Conservation (phyloP, 1,140 invertebrate genomes). For the Magallana angulata region DNA sequence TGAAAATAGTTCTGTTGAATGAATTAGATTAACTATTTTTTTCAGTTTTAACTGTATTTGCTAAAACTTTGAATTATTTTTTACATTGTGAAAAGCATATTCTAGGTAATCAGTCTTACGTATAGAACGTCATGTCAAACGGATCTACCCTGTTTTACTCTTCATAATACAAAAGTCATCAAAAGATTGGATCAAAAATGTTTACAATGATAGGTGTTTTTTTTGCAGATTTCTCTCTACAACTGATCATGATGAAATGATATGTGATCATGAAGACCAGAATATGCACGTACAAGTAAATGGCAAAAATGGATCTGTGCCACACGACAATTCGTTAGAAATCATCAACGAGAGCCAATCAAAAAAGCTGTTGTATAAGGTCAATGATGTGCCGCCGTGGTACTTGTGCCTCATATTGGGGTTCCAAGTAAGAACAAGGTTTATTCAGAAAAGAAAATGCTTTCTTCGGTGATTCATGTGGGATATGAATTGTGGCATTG, state of each 20-base stretch:
- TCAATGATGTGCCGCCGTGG: conserved; percentile 91
- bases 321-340: neutral
- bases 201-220: neutral
- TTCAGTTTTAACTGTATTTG: no score
- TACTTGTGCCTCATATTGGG: conserved; percentile 91
- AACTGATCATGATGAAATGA: no score
- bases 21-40: no score
- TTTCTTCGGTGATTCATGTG: no score
- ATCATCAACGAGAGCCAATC: neutral
- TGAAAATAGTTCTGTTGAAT: no score
- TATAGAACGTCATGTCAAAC: neutral
- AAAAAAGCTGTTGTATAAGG: conserved; percentile 82
- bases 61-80: no score
- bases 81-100: neutral
- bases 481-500: no score
- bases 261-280: neutral
- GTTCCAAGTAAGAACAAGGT: conserved; percentile 84
- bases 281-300: neutral
- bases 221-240: neutral
- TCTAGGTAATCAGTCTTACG: neutral
- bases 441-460: neutral
- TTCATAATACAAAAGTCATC: neutral
- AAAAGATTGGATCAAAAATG: neutral
- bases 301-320: neutral
- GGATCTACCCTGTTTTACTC: neutral